These are phyloP conservation scores for Champsocephalus esox DNA, from an alignment of 2,797 vertebrate species.

Conservation along the genomic window DNA sequence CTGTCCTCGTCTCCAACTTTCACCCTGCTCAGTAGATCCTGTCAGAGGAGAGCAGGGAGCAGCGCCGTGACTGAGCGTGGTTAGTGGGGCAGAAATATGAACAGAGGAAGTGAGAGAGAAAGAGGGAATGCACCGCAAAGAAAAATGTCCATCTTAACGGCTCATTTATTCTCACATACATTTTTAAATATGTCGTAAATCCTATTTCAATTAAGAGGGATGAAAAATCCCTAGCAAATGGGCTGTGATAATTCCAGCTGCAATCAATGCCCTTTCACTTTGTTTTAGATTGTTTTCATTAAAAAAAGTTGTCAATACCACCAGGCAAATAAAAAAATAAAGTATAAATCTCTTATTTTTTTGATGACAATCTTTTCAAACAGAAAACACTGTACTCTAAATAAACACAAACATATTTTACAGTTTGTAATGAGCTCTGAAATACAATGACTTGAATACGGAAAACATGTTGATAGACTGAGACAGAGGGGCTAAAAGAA, in stretches of 20 bases:
- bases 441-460: conserved; percentile 7
- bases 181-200: conserved; percentile 53
- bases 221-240: conserved; percentile 39
- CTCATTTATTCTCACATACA: conserved; percentile 47
- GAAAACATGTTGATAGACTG: conserved; percentile 13
- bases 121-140: conserved; percentile 26
- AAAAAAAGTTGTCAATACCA: conserved; percentile 28
- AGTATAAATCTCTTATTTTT: neutral
- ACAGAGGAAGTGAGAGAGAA: conserved; percentile 16
- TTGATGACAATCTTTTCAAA: neutral
- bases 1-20: conserved; percentile 57
- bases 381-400: neutral
- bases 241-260: conserved; percentile 53
- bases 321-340: conserved; percentile 19
- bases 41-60: conserved; percentile 55
- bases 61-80: conserved; percentile 32
- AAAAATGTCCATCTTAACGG: conserved; percentile 45
- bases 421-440: conserved; percentile 10
- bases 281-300: conserved; percentile 13
- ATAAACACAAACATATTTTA: neutral
- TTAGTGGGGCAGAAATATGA: conserved; percentile 65
- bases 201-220: conserved; percentile 54
- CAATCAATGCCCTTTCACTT: conserved; percentile 20
- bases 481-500: conserved; percentile 32
- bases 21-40: conserved; percentile 65